Percentiles rank a stretch among this genome's conserved stretches.
phyloP scores from a whole-genome alignment of 2,113 vertebrate genomes.

The Smithornis capensis region DNA sequence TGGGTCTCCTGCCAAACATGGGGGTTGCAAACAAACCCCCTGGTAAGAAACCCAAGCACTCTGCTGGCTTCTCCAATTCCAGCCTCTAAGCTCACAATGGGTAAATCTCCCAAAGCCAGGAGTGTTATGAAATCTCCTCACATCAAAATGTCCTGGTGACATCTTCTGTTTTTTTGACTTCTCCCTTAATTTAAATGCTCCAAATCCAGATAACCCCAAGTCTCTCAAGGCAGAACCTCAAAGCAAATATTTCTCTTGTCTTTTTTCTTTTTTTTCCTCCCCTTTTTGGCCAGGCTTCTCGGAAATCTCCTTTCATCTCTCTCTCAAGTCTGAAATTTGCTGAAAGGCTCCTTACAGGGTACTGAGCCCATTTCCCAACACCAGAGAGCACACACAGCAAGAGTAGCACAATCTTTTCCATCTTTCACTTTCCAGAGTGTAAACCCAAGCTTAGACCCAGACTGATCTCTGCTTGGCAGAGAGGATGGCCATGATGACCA shows the following conservation, averaged over 20 bases:
- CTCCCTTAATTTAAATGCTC: not conserved
- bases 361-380: not conserved
- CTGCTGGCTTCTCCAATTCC: not conserved
- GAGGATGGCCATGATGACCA: not conserved
- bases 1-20: not conserved
- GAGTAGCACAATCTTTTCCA: not conserved
- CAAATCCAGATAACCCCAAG: not conserved
- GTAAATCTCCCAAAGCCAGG: not conserved
- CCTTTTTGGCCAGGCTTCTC: not conserved
- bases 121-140: not conserved
- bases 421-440: not conserved
- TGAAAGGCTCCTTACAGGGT: not conserved
- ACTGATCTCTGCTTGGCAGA: not conserved
- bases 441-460: not conserved
- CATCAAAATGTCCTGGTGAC: not conserved
- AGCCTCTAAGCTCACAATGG: not conserved
- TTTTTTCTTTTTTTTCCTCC: not conserved
- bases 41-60: not conserved
- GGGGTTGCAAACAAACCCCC: not conserved
- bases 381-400: not conserved
- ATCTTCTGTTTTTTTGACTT: slow-evolving; percentile 13
- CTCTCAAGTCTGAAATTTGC: not conserved
- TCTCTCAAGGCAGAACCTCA: not conserved
- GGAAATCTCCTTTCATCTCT: not conserved
- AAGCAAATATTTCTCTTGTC: not conserved